Conservation (phyloP, 2,888 invertebrate genomes). For the Drosophila paramelanica region DNA sequence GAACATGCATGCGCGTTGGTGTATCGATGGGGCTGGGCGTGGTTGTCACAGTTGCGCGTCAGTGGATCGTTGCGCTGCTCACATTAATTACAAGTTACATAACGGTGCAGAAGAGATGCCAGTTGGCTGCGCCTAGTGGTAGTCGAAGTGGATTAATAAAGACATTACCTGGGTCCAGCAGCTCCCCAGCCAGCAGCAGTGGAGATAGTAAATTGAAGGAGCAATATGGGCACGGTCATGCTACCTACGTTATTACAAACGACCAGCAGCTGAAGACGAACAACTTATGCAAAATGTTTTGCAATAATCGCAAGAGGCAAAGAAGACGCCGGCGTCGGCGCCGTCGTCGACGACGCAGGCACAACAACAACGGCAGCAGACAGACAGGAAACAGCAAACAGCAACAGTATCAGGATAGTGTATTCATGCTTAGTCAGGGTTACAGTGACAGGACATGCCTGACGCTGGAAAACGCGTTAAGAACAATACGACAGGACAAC, state of each 20-base stretch:
- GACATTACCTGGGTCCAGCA: constrained; percentile 13
- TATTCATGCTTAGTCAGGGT: constrained; percentile 11
- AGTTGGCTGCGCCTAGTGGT: constrained; percentile 14
- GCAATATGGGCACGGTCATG: constrained; percentile 44
- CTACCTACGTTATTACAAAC: constrained; percentile 62
- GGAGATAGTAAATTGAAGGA: constrained; percentile 39
- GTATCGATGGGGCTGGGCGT: constrained; percentile 34
- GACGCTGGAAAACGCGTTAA: constrained; percentile 44
- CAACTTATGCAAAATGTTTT: constrained; percentile 68
- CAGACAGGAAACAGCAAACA: constrained; percentile 20
- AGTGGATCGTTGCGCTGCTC: constrained; percentile 42
- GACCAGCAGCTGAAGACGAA: constrained; percentile 73
- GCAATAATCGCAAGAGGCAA: constrained; percentile 65
- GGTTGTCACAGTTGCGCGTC: constrained; percentile 37
- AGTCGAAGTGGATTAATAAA: constrained; percentile 16
- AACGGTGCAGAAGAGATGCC: constrained; percentile 17
- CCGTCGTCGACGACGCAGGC: constrained; percentile 62
- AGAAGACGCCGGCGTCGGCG: constrained; percentile 60
- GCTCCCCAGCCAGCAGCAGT: not conserved
- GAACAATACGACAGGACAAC: constrained; percentile 36
- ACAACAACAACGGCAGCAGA: constrained; percentile 25
- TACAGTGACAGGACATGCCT: constrained; percentile 7
- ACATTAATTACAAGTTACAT: constrained; percentile 46
- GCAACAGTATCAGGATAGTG: constrained; percentile 28
- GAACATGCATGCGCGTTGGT: not conserved